Evolutionary conservation across 1,140 invertebrate species (phyloP).

Genomic region (Ostrea denselamellosa): DNA sequence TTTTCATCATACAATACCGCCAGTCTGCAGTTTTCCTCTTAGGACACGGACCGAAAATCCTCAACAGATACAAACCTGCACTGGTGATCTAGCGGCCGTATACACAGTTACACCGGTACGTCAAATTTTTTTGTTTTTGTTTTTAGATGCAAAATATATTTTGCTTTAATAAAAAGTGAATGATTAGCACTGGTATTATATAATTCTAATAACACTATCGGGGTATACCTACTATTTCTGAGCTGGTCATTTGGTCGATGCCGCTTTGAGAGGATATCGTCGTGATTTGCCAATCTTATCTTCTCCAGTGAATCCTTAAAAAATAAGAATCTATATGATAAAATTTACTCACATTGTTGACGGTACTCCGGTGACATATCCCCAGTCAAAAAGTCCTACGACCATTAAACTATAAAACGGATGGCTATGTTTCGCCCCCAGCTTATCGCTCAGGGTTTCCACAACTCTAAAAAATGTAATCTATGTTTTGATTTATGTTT

Average conservation of each 20-base stretch:
- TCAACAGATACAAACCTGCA: too few relatives aligned
- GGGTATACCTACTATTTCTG: background rate
- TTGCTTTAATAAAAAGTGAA: too few relatives aligned
- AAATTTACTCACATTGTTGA: constrained; percentile 11
- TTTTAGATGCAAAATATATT: too few relatives aligned
- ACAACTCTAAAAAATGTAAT: constrained; percentile 6
- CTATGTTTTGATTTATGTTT: constrained; percentile 26
- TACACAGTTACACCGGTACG: too few relatives aligned
- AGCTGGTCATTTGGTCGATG: background rate
- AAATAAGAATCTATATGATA: background rate
- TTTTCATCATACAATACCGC: too few relatives aligned
- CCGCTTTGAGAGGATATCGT: background rate
- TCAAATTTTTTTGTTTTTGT: too few relatives aligned
- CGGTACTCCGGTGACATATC: constrained; percentile 30
- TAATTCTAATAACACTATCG: background rate
- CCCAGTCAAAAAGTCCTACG: background rate
- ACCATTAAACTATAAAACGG: background rate
- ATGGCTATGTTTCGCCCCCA: background rate
- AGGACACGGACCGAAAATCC: too few relatives aligned
- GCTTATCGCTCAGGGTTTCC: background rate
- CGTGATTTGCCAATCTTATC: background rate
- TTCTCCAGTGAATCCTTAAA: constrained; percentile 23
- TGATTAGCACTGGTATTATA: too few relatives aligned
- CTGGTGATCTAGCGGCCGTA: too few relatives aligned
- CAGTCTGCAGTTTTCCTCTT: too few relatives aligned